A percentile compares a stretch with the other conserved stretches of the same genome.
phyloP scores from a whole-genome alignment of 1,140 invertebrate species.

The Ephestia elutella region DNA sequence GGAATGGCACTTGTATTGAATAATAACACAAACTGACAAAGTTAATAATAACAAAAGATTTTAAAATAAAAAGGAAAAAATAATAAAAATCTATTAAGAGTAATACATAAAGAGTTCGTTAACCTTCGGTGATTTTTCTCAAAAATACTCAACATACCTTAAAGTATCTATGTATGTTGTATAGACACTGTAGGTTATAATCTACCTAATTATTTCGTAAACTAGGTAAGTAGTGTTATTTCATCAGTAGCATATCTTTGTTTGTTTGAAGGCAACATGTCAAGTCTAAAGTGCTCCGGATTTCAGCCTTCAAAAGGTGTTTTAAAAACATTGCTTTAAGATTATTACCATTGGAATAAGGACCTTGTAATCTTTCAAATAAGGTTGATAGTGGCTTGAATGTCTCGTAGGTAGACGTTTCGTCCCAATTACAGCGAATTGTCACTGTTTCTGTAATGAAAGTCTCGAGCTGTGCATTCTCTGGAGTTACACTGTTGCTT shows the following conservation, averaged over 20 bases:
- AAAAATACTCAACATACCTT: too few relatives aligned
- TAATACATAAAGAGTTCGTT: too few relatives aligned
- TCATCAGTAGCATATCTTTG: neutral
- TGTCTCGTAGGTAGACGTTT: slow-evolving; percentile 10
- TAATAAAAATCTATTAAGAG: too few relatives aligned
- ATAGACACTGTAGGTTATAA: too few relatives aligned
- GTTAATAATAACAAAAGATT: too few relatives aligned
- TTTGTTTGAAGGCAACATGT: neutral
- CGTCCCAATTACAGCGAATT: slow-evolving; percentile 22
- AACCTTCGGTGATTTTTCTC: too few relatives aligned
- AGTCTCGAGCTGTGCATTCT: slow-evolving; percentile 22
- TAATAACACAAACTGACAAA: too few relatives aligned
- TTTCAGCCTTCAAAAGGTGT: slow-evolving; percentile 20
- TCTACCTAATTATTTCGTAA: too few relatives aligned
- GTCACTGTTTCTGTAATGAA: slow-evolving; percentile 29
- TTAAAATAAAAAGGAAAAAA: too few relatives aligned
- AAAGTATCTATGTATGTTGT: too few relatives aligned
- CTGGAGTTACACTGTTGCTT: slow-evolving; percentile 12
- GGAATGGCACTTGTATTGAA: too few relatives aligned
- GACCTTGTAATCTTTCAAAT: neutral
- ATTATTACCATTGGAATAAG: neutral
- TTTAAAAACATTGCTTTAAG: slow-evolving; percentile 30
- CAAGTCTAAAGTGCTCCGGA: slow-evolving; percentile 28
- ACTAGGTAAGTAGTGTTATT: neutral
- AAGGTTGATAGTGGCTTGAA: slow-evolving; percentile 13